Base-by-base conservation (phyloP, 2,797 vertebrate species). In the Gila robusta region DNA sequence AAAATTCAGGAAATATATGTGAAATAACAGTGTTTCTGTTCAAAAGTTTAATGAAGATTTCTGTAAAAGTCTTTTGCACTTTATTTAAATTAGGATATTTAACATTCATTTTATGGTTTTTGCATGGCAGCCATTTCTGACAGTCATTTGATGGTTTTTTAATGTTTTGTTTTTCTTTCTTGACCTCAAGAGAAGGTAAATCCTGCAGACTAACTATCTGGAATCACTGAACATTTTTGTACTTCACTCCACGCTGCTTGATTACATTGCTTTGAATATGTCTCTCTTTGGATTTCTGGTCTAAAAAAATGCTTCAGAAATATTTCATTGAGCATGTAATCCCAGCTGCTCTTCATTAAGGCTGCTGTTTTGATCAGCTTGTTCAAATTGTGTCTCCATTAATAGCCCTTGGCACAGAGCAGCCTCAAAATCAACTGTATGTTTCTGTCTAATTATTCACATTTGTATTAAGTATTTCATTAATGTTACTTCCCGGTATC, bases 181-280 rank as follows among this genome's bases (percentile, higher is more conserved):
- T 82, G 69, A 62, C 54, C 54, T 83, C 52, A 44, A 71, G 17
- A 73, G 69, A 59, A 49, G 41, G 44, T 49, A 73, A 72, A 37
- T 73, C 23, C 7, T 59, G 49, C 19, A 83, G n/a, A 23, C 39
- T 32, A 37, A 12, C 16, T 19, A 77, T 83, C 39, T 49, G 41
- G 26, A 78, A 69, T 70, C 62, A 78, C 12, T 16, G 47, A 28
- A 52, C 8, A 21, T 28, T 69, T 70, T 64, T 77, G 23, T 32
- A 77, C 47, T 54, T 67, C 47, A 52, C 35, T 52, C 28, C 12
- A 17, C 8, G 47, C 49, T 28, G 73, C 35, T 69, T 84, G 64
- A 84, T 84, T 41, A 70, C 47, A 69, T 69, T 54, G 56, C 82
- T 84, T 86, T 74, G 66, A 77, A 84, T 52, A 44, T 21, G 10